Percentiles rank a stretch among this genome's conserved stretches.
These are phyloP conservation scores for Danaus plexippus DNA, from an alignment of 1,140 invertebrate species.

Conservation along the genomic window DNA sequence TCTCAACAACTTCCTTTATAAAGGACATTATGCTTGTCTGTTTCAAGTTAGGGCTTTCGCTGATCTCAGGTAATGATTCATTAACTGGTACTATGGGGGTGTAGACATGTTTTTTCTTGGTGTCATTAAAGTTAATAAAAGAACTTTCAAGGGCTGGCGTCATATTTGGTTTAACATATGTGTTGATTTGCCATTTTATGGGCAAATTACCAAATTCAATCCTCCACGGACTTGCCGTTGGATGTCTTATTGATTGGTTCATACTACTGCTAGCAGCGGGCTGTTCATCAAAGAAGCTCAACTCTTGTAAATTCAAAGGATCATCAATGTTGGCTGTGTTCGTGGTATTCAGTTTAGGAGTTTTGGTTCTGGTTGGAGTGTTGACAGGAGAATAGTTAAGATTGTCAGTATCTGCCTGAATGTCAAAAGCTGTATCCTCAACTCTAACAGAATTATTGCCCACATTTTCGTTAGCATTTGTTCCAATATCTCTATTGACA, in stretches of 20 bases:
- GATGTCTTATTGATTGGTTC: constrained; percentile 49
- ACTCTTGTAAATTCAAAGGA: constrained; percentile 47
- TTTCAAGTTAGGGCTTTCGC: constrained; percentile 38
- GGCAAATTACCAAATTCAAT: constrained; percentile 56
- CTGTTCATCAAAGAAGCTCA: constrained; percentile 60
- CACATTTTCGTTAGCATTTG: constrained; percentile 12
- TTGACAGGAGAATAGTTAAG: constrained; percentile 58
- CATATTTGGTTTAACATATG: constrained; percentile 62
- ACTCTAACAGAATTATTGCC: constrained; percentile 39
- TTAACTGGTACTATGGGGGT: constrained; percentile 46
- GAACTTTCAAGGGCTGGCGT: constrained; percentile 61
- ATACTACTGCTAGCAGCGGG: constrained; percentile 60
- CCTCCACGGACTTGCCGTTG: constrained; percentile 56
- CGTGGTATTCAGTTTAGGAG: constrained; percentile 12
- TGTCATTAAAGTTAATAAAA: constrained; percentile 49
- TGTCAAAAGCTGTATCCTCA: constrained; percentile 52
- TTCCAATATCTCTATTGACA: background rate
- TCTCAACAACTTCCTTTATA: constrained; percentile 57
- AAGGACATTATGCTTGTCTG: constrained; percentile 63
- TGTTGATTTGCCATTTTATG: constrained; percentile 59
- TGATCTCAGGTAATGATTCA: constrained; percentile 32
- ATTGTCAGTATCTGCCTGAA: constrained; percentile 35
- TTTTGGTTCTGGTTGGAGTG: constrained; percentile 29
- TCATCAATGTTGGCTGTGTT: constrained; percentile 20
- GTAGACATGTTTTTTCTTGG: constrained; percentile 64